Percentiles rank a stretch among this genome's conserved stretches.
These are phyloP conservation scores for Rhinoraja longicauda DNA, from an alignment of 2,797 vertebrate species.

Conservation along the genomic window DNA sequence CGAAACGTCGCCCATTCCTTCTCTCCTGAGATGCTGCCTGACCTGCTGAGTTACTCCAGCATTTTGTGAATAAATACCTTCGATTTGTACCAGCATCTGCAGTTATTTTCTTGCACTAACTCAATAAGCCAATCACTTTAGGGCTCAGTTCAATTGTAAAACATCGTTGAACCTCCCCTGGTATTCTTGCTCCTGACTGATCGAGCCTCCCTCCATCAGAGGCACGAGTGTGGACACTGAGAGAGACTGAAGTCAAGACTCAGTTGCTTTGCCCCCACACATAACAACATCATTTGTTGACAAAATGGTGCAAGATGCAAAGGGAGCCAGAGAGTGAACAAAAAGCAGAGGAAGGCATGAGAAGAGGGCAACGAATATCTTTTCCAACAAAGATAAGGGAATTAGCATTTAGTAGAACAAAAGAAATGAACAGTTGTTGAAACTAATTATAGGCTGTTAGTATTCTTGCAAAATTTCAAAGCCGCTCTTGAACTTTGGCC, in stretches of 20 bases:
- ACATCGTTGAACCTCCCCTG: not conserved
- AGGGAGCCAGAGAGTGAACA: not conserved
- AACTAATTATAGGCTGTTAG: not conserved
- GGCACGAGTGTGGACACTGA: not conserved
- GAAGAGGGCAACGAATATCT: not conserved
- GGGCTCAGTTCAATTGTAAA: not conserved
- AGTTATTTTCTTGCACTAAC: too few species aligned
- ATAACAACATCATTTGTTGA: not conserved
- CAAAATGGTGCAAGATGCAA: not conserved
- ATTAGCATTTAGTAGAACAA: not conserved
- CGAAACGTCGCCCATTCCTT: too few species aligned
- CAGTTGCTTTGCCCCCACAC: not conserved
- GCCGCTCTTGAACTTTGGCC: conserved; percentile 12
- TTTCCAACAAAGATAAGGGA: not conserved
- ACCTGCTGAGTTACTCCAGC: too few species aligned
- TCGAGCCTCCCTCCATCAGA: too few species aligned
- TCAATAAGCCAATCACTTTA: not conserved
- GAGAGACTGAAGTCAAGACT: not conserved
- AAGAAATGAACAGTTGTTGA: not conserved
- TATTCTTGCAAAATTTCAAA: not conserved
- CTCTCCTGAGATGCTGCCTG: too few species aligned
- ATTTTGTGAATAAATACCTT: too few species aligned
- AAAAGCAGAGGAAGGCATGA: not conserved
- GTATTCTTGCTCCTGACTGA: not conserved
- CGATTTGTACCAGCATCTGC: too few species aligned